Conservation (phyloP, 2,888 invertebrate species). For the Thymelicus acteon region DNA sequence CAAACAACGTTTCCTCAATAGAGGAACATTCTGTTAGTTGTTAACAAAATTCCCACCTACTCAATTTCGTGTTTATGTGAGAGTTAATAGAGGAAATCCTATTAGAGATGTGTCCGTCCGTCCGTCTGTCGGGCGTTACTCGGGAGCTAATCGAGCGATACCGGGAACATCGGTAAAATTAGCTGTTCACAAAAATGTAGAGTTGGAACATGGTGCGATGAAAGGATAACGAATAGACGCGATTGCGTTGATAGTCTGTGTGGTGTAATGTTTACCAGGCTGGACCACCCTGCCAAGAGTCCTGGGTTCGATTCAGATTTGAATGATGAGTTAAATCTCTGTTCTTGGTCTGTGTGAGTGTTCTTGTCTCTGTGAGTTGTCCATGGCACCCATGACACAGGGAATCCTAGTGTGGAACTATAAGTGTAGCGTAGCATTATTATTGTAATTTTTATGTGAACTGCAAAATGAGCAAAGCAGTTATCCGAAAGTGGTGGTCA, state of each 20-base stretch:
- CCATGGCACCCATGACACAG: too few species aligned
- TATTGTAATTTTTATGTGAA: too few species aligned
- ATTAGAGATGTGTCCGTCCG: conserved; percentile 17
- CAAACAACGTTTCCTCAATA: neutral
- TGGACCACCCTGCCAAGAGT: too few species aligned
- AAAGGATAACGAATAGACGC: neutral
- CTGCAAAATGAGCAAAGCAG: too few species aligned
- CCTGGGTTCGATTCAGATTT: too few species aligned
- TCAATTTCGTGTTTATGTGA: conserved; percentile 14
- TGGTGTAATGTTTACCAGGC: too few species aligned
- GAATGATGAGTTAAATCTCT: too few species aligned
- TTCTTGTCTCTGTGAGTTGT: too few species aligned
- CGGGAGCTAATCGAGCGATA: conserved; percentile 15
- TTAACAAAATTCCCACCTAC: conserved; percentile 23
- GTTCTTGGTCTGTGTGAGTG: too few species aligned
- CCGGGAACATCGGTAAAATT: conserved; percentile 16
- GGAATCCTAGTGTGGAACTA: too few species aligned
- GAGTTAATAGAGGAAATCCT: conserved; percentile 28
- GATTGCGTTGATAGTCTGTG: neutral
- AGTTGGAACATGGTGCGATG: neutral
- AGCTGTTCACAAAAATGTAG: conserved; percentile 1
- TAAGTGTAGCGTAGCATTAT: too few species aligned
- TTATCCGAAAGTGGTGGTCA: too few species aligned
- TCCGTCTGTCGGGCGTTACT: conserved; percentile 10
- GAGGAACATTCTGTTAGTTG: neutral